A percentile compares a stretch with the other conserved stretches of the same genome.
Conservation (phyloP, 2,113 vertebrate genomes). For the Lasiurus cinereus region DNA sequence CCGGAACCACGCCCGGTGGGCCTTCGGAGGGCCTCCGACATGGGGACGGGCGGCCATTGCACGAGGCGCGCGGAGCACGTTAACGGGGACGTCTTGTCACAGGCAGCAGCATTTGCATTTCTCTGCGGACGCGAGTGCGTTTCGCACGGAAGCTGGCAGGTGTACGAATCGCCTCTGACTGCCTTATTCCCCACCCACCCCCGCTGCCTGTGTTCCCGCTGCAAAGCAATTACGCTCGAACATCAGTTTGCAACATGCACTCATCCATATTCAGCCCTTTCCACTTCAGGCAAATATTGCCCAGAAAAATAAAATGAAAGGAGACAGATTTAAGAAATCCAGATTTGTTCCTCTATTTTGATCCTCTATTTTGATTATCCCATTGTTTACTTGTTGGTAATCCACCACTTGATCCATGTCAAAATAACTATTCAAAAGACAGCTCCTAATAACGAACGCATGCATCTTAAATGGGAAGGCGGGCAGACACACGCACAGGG, state of each 20-base stretch:
- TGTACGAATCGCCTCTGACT: slow-evolving; percentile 67
- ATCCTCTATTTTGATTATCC: slow-evolving; percentile 55
- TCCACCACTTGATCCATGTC: slow-evolving; percentile 55
- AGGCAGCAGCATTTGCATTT: slow-evolving; percentile 51
- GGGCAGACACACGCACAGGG: neutral
- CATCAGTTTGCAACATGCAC: slow-evolving; percentile 64
- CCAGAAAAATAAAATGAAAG: slow-evolving; percentile 57
- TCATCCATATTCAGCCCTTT: slow-evolving; percentile 81
- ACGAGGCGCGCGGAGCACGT: neutral
- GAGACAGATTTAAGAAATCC: slow-evolving; percentile 60
- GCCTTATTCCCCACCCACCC: slow-evolving; percentile 70
- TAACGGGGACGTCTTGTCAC: slow-evolving; percentile 71
- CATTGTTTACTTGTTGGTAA: slow-evolving; percentile 73
- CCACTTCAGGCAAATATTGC: slow-evolving; percentile 60
- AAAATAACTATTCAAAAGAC: slow-evolving; percentile 70
- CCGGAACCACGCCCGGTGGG: neutral
- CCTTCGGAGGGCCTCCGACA: slow-evolving; percentile 10
- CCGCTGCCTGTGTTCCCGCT: slow-evolving; percentile 48
- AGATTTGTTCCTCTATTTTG: slow-evolving; percentile 63
- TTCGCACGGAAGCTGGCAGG: slow-evolving; percentile 64
- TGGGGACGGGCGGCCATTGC: neutral
- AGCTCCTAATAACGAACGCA: neutral
- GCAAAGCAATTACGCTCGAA: slow-evolving; percentile 72
- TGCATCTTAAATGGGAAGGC: neutral
- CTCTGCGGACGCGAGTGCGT: slow-evolving; percentile 35